Conservation (phyloP, 2,888 invertebrate genomes). For the Drosophila aldrichi region DNA sequence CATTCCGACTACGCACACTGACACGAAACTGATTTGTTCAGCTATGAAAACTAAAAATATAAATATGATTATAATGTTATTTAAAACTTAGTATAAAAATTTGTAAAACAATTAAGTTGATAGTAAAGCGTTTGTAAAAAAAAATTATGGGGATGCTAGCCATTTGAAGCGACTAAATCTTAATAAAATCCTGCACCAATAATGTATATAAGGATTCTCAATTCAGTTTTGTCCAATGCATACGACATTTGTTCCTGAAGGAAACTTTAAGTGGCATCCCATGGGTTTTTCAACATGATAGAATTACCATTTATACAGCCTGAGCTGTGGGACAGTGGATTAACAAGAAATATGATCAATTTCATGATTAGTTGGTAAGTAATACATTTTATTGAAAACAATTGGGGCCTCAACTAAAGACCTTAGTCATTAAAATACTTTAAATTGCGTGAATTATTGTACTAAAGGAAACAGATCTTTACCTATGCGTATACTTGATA, state of each 20-base stretch:
- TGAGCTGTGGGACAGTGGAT: no score
- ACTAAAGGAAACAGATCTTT: background rate
- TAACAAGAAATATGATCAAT: background rate
- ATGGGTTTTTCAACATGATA: background rate
- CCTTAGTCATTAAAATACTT: background rate
- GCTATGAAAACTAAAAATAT: background rate
- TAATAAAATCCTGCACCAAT: background rate
- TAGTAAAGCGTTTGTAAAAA: no score
- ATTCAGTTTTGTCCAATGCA: background rate
- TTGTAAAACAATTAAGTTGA: no score
- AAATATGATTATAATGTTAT: background rate
- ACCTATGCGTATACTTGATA: background rate
- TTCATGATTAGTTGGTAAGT: no score
- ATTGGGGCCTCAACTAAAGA: no score
- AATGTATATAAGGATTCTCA: background rate
- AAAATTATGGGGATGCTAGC: background rate
- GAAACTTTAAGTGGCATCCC: background rate
- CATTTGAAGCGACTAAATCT: background rate
- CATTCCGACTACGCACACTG: conserved; percentile 21
- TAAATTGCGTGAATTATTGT: background rate
- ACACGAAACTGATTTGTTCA: background rate
- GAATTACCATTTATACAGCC: no score
- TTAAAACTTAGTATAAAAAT: no score
- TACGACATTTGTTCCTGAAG: background rate
- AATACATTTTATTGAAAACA: background rate